These are phyloP conservation scores for Pecten maximus DNA, from an alignment of 2,888 invertebrate species.

Conservation along the genomic window DNA sequence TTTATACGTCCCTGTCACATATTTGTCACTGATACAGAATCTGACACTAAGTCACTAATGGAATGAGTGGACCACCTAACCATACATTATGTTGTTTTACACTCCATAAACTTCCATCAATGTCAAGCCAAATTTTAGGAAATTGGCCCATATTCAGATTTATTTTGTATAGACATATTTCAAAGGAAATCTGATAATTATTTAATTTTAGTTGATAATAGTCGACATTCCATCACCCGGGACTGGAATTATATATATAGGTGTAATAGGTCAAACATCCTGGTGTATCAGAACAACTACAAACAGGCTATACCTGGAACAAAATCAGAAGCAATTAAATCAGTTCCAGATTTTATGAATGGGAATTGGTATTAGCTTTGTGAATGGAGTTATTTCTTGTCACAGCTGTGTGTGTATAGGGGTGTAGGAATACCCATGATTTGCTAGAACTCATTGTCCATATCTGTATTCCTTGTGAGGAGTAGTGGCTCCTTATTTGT, in stretches of 20 bases:
- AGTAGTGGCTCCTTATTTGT: too few species aligned
- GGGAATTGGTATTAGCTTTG: neutral
- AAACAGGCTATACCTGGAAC: neutral
- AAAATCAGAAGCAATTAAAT: neutral
- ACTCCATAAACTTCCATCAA: conserved; percentile 28
- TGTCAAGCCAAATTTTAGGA: conserved; percentile 27
- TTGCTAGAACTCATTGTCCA: too few species aligned
- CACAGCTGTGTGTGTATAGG: conserved; percentile 18
- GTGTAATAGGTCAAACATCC: neutral
- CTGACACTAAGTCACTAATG: neutral
- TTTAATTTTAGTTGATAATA: conserved; percentile 14
- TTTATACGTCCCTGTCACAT: neutral
- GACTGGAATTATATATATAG: neutral
- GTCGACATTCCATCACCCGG: neutral
- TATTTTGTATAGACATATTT: neutral
- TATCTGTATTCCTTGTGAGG: neutral
- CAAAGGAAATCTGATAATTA: conserved; percentile 26
- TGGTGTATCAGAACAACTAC: neutral
- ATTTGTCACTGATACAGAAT: neutral
- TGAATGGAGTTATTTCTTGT: conserved; percentile 1
- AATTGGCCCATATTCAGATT: conserved; percentile 9
- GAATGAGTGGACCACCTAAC: neutral
- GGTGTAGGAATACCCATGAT: neutral
- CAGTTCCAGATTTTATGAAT: conserved; percentile 5
- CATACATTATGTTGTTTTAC: neutral